Evolutionary conservation across 1,140 invertebrate genomes (phyloP).

Genomic region (Whitmania pigra): DNA sequence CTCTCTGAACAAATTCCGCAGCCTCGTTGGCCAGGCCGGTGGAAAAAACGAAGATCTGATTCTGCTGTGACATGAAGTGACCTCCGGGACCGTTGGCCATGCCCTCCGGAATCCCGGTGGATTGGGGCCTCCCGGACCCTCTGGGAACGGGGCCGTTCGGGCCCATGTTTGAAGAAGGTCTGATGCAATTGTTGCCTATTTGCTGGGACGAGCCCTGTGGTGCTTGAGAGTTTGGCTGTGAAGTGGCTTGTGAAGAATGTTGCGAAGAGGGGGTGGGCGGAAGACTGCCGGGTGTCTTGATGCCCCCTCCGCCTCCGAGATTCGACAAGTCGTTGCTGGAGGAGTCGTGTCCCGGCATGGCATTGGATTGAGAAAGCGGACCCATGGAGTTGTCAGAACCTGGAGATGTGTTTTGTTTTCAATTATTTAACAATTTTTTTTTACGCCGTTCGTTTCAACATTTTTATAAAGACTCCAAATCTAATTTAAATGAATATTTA

Average conservation of each 20-base stretch:
- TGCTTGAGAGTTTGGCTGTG: not conserved
- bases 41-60: conserved; percentile 94
- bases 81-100: conserved; percentile 21
- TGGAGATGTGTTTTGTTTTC: not conserved
- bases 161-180: not conserved
- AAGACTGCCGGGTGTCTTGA: conserved; percentile 9
- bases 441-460: too few relatives aligned
- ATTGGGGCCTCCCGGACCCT: not conserved
- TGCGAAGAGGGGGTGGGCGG: not conserved
- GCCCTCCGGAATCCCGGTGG: conserved; percentile 5
- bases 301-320: not conserved
- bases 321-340: conserved; percentile 1
- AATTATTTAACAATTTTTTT: too few relatives aligned
- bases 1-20: conserved; percentile 74
- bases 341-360: not conserved
- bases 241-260: conserved; percentile 7
- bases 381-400: not conserved
- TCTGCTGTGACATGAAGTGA: conserved; percentile 50
- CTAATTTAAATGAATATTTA: too few relatives aligned
- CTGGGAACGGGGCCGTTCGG: not conserved
- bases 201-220: too few relatives aligned
- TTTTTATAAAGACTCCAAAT: too few relatives aligned
- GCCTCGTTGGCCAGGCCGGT: conserved; percentile 84
- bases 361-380: not conserved
- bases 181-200: not conserved